Evolutionary conservation across 2,888 invertebrate species (phyloP).

Genomic region (Eupithecia subfuscata): DNA sequence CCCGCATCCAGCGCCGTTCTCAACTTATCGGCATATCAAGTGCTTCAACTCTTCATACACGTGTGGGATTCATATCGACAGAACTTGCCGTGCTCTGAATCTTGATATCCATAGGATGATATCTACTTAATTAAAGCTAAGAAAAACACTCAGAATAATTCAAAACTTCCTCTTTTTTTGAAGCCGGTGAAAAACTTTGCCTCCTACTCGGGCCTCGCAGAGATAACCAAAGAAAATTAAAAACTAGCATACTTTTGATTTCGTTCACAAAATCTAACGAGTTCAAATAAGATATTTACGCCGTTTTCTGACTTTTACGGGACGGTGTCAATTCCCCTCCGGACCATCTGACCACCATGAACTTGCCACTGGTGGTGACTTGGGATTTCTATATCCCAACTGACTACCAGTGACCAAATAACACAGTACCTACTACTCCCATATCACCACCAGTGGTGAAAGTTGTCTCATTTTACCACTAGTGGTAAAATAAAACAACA

Average conservation of each 20-base stretch:
- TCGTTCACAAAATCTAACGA: too few relatives aligned
- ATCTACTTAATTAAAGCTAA: background rate
- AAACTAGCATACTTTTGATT: too few relatives aligned
- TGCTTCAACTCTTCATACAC: conserved; percentile 26
- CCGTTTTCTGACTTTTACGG: background rate
- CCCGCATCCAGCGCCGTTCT: conserved; percentile 21
- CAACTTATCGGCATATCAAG: conserved; percentile 36
- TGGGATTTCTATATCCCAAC: too few relatives aligned
- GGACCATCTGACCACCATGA: too few relatives aligned
- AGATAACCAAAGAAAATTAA: background rate
- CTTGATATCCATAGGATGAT: background rate
- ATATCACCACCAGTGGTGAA: too few relatives aligned
- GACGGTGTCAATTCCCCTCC: too few relatives aligned
- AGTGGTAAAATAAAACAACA: too few relatives aligned
- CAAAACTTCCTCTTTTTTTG: too few relatives aligned
- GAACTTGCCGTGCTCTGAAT: conserved; percentile 10
- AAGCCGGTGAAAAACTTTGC: background rate
- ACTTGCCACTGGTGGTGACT: too few relatives aligned
- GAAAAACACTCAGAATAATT: background rate
- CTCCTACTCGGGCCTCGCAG: background rate
- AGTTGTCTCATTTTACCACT: too few relatives aligned
- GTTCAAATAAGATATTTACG: background rate
- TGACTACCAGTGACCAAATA: too few relatives aligned
- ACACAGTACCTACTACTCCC: too few relatives aligned
- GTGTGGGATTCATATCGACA: conserved; percentile 25